phyloP scores from a whole-genome alignment of 2,797 vertebrate species.

The Poecilia velifera region DNA sequence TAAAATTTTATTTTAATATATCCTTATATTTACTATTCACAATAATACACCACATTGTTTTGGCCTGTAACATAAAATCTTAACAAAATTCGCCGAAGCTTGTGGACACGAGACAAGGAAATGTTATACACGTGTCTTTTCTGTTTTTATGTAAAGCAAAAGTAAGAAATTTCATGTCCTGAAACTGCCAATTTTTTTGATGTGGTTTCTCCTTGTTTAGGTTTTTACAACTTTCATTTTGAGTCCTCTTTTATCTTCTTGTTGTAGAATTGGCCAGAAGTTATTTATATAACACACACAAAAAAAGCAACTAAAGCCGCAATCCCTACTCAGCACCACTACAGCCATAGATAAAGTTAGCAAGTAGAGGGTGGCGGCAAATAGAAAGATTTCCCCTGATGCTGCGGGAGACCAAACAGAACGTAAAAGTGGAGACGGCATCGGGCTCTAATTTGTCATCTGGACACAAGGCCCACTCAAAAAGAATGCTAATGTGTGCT shows the following conservation, averaged over 20 bases:
- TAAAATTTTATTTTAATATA: background rate
- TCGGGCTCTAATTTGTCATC: conserved; percentile 14
- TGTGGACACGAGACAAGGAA: background rate
- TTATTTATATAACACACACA: background rate
- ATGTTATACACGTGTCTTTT: background rate
- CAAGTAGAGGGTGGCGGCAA: background rate
- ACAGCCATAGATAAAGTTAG: conserved; percentile 3
- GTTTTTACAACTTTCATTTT: background rate
- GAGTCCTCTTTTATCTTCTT: background rate
- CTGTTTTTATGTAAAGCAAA: background rate
- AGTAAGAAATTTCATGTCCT: background rate
- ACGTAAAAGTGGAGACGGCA: background rate
- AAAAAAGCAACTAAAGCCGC: background rate
- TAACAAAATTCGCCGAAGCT: background rate
- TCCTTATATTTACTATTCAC: background rate
- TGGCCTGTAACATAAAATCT: background rate
- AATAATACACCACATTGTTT: background rate
- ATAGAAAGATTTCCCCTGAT: background rate
- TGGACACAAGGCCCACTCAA: conserved; percentile 11
- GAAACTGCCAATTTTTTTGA: background rate
- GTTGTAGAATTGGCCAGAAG: background rate
- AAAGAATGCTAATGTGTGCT: conserved; percentile 6
- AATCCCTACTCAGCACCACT: background rate
- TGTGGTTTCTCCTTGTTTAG: background rate
- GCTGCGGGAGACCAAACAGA: conserved; percentile 1